Conservation (phyloP, 2,888 invertebrate genomes). For the Acleris cristana region DNA sequence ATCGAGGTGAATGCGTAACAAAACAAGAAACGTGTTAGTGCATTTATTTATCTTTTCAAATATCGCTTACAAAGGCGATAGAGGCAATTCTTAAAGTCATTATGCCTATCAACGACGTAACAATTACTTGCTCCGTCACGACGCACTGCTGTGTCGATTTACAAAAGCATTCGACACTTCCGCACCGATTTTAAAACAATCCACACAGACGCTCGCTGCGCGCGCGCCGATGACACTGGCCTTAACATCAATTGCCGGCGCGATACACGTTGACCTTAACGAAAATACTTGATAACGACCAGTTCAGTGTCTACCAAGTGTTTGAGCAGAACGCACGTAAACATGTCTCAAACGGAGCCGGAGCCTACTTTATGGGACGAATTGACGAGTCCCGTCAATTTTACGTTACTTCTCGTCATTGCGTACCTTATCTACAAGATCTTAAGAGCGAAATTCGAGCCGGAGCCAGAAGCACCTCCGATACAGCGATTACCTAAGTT, state of each 20-base stretch:
- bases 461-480: constrained; percentile 64
- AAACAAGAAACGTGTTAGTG: too few species aligned
- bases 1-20: too few species aligned
- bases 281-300: constrained; percentile 33
- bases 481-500: constrained; percentile 89
- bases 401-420: constrained; percentile 68
- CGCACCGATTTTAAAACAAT: constrained; percentile 29
- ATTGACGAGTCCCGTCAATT: constrained; percentile 72
- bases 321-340: constrained; percentile 27
- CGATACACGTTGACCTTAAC: constrained; percentile 38
- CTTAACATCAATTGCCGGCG: constrained; percentile 29
- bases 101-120: constrained; percentile 4
- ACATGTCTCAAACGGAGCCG: constrained; percentile 33
- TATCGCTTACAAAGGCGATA: too few species aligned
- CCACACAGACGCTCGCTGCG: constrained; percentile 14
- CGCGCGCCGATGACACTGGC: constrained; percentile 33
- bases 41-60: too few species aligned
- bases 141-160: constrained; percentile 15
- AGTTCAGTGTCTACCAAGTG: constrained; percentile 37
- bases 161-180: constrained; percentile 32
- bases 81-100: neutral
- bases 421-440: constrained; percentile 86
- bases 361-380: constrained; percentile 70
- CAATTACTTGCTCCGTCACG: constrained; percentile 18
- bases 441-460: constrained; percentile 76